phyloP scores from a whole-genome alignment of 2,113 vertebrate genomes.

The Callipepla squamata region DNA sequence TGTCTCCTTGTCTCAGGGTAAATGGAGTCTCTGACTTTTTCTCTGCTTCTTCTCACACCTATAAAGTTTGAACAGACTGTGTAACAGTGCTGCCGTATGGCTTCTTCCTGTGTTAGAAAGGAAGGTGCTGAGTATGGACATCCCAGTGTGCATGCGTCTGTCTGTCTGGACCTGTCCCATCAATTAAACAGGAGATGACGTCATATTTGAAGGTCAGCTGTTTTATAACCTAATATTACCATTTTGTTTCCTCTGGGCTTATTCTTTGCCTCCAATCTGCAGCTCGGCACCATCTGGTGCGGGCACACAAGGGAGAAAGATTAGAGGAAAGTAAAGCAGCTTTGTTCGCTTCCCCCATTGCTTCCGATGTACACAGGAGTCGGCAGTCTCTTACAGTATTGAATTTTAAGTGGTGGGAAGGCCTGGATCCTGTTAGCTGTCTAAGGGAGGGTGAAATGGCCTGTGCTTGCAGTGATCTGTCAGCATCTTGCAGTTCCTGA shows the following conservation, averaged over 20 bases:
- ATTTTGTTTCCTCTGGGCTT: slow-evolving; percentile 5
- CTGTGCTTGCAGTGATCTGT: background rate
- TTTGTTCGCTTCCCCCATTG: slow-evolving; percentile 7
- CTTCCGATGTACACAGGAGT: slow-evolving; percentile 10
- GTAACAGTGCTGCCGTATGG: background rate
- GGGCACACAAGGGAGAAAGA: slow-evolving; percentile 21
- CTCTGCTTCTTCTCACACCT: background rate
- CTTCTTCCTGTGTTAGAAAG: background rate
- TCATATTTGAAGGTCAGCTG: slow-evolving; percentile 59
- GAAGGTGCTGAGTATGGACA: background rate
- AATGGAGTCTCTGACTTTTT: background rate
- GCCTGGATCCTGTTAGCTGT: background rate
- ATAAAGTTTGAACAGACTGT: background rate
- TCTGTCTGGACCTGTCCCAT: slow-evolving; percentile 40
- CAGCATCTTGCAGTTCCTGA: background rate
- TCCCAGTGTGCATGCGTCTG: slow-evolving; percentile 32
- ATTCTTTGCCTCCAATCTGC: slow-evolving; percentile 52
- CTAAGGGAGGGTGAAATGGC: background rate
- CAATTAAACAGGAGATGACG: slow-evolving; percentile 17
- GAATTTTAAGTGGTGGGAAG: slow-evolving; percentile 16
- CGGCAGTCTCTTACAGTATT: background rate
- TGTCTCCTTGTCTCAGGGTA: background rate
- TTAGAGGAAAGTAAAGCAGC: slow-evolving; percentile 44
- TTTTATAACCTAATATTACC: slow-evolving; percentile 48
- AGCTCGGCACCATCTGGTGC: slow-evolving; percentile 48